Evolutionary conservation across 2,888 invertebrate genomes (phyloP), one percentile per base, ranked within the genome.

Genomic region (Ptilodon capucinus): DNA sequence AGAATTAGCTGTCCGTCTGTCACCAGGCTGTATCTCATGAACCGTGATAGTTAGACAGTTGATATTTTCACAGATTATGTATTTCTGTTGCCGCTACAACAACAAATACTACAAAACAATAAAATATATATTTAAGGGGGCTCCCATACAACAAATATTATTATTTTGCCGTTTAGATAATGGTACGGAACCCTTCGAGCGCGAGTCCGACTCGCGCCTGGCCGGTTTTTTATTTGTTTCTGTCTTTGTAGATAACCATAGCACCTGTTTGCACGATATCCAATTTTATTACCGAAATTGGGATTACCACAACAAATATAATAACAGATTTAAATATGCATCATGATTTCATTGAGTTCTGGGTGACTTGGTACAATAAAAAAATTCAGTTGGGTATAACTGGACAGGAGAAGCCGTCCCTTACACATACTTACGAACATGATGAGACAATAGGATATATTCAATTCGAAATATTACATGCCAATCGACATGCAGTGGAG

Each of bases 321-420:
- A 17, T 18, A 16, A n/a, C 9, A 19, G 18, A 44, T 32, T 1
- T 34, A 2, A 30, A 46, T 38, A 48, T 58, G 4, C 16, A 30
- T n/a, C 16, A 32, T 18, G 38, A 51, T 28, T 50, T 47, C 16
- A 47, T 47, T 28, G 65, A 68, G 4, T 66, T 66, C 35, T 74
- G 65, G 61, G 21, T 75, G 42, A 59, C 64, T 28, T 75, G 75
- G 76, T 54, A 60, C 44, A 60, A 51, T 54, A 51, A 48, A 23
- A 56, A 54, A 51, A 44, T 66, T 11, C 51, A 40, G 45, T 40
- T 67, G 36, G 64, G 67, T 5, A 0, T 54, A 14, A 13, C 30
- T 13, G 46, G 28, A 1, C 40, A 50, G n/a, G n/a, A n/a, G 6
- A 32, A 42, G 6, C 50, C 67, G 1, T 49, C 61, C 36, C 42